A percentile compares a stretch with the other conserved stretches of the same genome.
Evolutionary conservation across 2,888 invertebrate species (phyloP).

Genomic region (Heliothis peltigera): DNA sequence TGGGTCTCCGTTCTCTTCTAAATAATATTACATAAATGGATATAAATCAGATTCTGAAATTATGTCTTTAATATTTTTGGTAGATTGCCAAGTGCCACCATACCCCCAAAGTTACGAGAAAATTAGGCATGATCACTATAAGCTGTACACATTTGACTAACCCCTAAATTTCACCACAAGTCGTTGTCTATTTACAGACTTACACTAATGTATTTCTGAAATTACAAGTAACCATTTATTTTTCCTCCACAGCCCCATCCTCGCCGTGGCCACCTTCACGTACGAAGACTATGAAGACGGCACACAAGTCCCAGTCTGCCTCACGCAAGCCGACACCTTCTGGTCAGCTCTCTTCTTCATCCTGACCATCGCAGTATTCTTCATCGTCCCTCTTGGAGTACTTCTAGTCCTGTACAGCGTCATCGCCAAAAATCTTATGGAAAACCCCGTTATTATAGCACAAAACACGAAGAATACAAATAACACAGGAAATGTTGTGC

Average conservation of each 20-base stretch:
- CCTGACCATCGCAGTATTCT: slow-evolving; percentile 94
- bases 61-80: too few species aligned
- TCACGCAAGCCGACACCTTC: slow-evolving; percentile 93
- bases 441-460: slow-evolving; percentile 93
- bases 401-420: slow-evolving; percentile 95
- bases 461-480: slow-evolving; percentile 88
- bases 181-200: too few species aligned
- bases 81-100: too few species aligned
- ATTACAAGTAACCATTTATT: slow-evolving; percentile 10
- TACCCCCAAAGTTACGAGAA: too few species aligned
- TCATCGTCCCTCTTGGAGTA: slow-evolving; percentile 95
- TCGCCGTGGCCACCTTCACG: slow-evolving; percentile 94
- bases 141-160: too few species aligned
- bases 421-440: slow-evolving; percentile 96
- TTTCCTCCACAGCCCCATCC: slow-evolving; percentile 93
- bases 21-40: too few species aligned
- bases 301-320: slow-evolving; percentile 93
- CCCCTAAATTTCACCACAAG: too few species aligned
- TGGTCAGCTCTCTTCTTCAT: slow-evolving; percentile 95
- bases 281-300: slow-evolving; percentile 93
- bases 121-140: too few species aligned
- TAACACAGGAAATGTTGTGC: slow-evolving; percentile 89
- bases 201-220: too few species aligned
- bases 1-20: too few species aligned
- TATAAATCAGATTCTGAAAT: too few species aligned